Percentiles rank a stretch among this genome's conserved stretches.
Evolutionary conservation across 2,888 invertebrate genomes (phyloP).

Genomic region (Julus scandinavius): DNA sequence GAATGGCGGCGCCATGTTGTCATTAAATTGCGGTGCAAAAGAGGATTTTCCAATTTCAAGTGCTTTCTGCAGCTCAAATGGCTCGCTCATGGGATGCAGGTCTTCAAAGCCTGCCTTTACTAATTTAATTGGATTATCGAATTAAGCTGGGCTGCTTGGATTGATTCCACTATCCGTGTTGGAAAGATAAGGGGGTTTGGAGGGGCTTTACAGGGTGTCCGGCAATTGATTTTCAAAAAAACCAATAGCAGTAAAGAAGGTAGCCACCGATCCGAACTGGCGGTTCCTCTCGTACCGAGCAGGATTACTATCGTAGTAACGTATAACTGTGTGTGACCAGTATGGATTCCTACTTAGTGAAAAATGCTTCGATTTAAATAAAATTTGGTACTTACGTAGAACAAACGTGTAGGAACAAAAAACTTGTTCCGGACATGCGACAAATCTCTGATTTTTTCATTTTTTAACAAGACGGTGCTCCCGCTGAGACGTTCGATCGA

Average conservation of each 20-base stretch:
- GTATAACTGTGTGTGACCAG: too few species aligned
- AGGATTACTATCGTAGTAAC: too few species aligned
- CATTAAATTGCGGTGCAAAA: constrained; percentile 15
- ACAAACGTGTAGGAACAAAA: too few species aligned
- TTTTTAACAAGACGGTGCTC: too few species aligned
- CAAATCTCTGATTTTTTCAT: too few species aligned
- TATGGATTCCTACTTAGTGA: too few species aligned
- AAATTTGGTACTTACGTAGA: too few species aligned
- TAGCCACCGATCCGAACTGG: too few species aligned
- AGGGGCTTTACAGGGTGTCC: not conserved
- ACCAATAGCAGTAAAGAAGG: not conserved
- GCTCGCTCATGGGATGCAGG: not conserved
- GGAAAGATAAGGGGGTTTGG: not conserved
- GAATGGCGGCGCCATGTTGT: not conserved
- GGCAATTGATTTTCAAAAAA: not conserved
- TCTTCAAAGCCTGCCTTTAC: not conserved
- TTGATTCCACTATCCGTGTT: not conserved
- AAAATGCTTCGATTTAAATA: too few species aligned
- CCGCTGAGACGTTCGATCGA: too few species aligned
- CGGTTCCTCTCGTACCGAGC: too few species aligned
- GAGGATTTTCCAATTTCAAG: constrained; percentile 27
- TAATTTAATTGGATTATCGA: constrained; percentile 33
- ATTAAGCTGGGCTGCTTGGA: not conserved
- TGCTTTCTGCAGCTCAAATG: not conserved
- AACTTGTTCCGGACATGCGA: too few species aligned